Base-by-base conservation (phyloP, 2,888 invertebrate genomes). In the Meteorus colon region DNA sequence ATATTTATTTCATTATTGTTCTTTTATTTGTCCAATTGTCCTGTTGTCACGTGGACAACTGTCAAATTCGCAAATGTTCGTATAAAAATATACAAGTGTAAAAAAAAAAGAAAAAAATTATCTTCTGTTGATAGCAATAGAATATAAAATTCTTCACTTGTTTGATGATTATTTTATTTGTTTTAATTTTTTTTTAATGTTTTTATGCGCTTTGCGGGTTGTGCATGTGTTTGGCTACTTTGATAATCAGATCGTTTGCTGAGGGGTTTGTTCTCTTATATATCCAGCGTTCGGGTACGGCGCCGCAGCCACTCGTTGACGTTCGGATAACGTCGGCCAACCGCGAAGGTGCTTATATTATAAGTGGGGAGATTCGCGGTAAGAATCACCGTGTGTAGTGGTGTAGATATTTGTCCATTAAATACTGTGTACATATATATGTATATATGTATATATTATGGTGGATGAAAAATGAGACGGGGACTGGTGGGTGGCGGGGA, bases 191-290 rank as follows among this genome's bases (percentile, higher is more conserved):
- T 65, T 24, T 19, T 19, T 10, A 37, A 19, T 34, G 14, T 63
- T 37, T 41, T 55, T 37, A 65, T 41, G 6, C 31, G 37, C 37
- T 65, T 65, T 65, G 14, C n/a, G 65, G n/a, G 19, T 55, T 19
- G 19, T 55, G 24, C 6, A 55, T 65, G 62, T 62, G 81, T 80
- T 84, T 82, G 80, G 79, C 76, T 79, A 82, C 79, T 84, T 82
- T 79, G 86, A 82, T 88, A 87, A 88, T 89, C 88, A 86, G 85
- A 86, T 87, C 83, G 55, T 6, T 86, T 48, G 29, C 59, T 29
- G 62, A 62, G 85, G 85, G 84, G 84, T 86, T 86, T 86, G 86
- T 85, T 76, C 87, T 86, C 87, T 87, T 89, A 88, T 88, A 88
- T 86, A 87, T 77, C 83, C 78, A 79, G 75, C 72, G 73, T 68